Conservation (phyloP, 1,140 invertebrate species). For the Drosophila persimilis region DNA sequence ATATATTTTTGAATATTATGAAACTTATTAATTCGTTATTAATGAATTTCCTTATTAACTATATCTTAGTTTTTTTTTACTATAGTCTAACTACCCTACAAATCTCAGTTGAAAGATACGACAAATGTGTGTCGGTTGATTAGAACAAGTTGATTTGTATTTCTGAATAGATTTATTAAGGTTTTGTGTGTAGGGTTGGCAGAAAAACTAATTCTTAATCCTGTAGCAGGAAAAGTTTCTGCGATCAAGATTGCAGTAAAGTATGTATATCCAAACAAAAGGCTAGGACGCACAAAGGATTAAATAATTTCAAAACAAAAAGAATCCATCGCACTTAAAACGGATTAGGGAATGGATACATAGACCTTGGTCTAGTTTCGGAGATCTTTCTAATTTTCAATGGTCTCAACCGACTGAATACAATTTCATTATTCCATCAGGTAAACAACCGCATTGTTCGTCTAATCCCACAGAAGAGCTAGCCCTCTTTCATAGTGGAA, state of each 20-base stretch:
- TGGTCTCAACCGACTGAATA: conserved; percentile 31
- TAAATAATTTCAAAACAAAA: conserved; percentile 51
- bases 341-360: conserved; percentile 50
- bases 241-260: conserved; percentile 32
- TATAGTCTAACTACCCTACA: no score
- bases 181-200: no score
- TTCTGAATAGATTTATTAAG: no score
- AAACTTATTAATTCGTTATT: no score
- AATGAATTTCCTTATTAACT: no score
- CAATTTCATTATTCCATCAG: conserved; percentile 41
- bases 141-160: no score
- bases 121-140: no score
- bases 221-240: neutral
- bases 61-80: no score
- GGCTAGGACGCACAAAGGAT: conserved; percentile 36
- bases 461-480: conserved; percentile 27
- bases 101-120: no score
- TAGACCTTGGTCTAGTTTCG: conserved; percentile 8
- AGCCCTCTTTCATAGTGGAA: conserved; percentile 13
- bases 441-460: conserved; percentile 37
- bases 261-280: conserved; percentile 10
- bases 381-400: conserved; percentile 1
- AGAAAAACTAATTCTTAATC: neutral
- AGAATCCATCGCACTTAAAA: conserved; percentile 38
- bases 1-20: no score